A percentile compares a stretch with the other conserved stretches of the same genome.
These are phyloP conservation scores for Eristalinus sepulchralis DNA, from an alignment of 2,888 invertebrate species.

Conservation along the genomic window DNA sequence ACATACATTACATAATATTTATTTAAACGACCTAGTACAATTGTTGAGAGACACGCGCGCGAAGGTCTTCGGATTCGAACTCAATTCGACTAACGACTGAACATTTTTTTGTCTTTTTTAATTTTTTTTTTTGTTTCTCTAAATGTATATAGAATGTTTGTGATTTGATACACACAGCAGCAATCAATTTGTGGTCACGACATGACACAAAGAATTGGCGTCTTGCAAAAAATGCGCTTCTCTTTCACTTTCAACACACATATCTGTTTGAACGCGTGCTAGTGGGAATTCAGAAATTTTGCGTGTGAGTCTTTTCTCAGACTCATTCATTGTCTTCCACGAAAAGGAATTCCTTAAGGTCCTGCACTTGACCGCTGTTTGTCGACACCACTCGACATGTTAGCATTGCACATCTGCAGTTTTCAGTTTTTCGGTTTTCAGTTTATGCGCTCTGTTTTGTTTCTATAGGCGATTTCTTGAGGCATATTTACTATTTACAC, in stretches of 20 bases:
- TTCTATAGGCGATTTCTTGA: slow-evolving; percentile 59
- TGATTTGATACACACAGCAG: not conserved
- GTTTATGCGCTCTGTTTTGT: slow-evolving; percentile 69
- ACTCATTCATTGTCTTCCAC: not conserved
- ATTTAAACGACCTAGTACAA: slow-evolving; percentile 67
- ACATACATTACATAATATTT: slow-evolving; percentile 54
- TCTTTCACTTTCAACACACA: not conserved
- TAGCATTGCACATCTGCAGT: not conserved
- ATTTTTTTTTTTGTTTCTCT: not conserved
- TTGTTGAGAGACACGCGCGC: slow-evolving; percentile 32
- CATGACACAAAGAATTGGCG: not conserved
- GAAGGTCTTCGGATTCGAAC: not conserved
- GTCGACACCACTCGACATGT: not conserved
- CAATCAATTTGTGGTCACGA: not conserved
- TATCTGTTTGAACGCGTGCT: not conserved
- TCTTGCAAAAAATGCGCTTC: not conserved
- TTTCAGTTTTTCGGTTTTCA: slow-evolving; percentile 16
- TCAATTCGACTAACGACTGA: slow-evolving; percentile 30
- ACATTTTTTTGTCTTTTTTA: not conserved
- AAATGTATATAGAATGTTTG: slow-evolving; percentile 18
- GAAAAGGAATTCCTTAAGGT: not conserved
- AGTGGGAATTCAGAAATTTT: not conserved
- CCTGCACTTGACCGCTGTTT: not conserved
- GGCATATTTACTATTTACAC: slow-evolving; percentile 63
- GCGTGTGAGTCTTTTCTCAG: not conserved